Evolutionary conservation across 1,140 invertebrate genomes (phyloP), one percentile per base, ranked within the genome.

Genomic region (Brachionus asplanchnoidis): DNA sequence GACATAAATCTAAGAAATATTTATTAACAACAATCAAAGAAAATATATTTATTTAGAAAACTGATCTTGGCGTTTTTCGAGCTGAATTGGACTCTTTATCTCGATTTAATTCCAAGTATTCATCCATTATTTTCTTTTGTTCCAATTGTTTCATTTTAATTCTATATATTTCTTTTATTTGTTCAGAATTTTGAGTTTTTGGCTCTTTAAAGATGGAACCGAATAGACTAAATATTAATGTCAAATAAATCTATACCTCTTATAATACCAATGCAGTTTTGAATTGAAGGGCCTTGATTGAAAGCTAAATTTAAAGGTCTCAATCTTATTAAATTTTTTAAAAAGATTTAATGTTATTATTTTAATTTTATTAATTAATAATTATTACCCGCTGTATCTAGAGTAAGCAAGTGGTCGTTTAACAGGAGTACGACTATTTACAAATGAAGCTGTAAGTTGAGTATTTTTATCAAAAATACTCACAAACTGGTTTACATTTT

Each of bases 91-190:
- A 0, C 3, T 73, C 68, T n/a, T 20, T 40, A 23, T 73, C 32
- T 20, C 17, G 32, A 40, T 40, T 73, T 17, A 20, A 23, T 40
- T 42, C 68, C 2, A 42, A 17, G 6, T 40, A 40, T 11, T 42
- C 68, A 42, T 73, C 68, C n/a, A 73, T 40, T 20, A 73, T 40
- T 23, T 42, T 40, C 32, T 73, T 73, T 73, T 73, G 28, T 42
- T 73, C 68, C 42, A 73, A 42, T 73, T 73, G 68, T 42, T 73
- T 73, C 68, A 73, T 42, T 20, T 73, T 73, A 20, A 73, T 20
- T 8, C 68, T 73, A 20, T 73, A 73, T 4, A 73, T 73, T 73
- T 73, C 68, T 73, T 73, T 73, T 20, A 73, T 73, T 40, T 73
- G 68, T 3, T 73, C 36, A 17, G 36, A 42, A 73, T 73, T 73